Conservation (phyloP, 1,140 invertebrate genomes). For the Drosophila repletoides region DNA sequence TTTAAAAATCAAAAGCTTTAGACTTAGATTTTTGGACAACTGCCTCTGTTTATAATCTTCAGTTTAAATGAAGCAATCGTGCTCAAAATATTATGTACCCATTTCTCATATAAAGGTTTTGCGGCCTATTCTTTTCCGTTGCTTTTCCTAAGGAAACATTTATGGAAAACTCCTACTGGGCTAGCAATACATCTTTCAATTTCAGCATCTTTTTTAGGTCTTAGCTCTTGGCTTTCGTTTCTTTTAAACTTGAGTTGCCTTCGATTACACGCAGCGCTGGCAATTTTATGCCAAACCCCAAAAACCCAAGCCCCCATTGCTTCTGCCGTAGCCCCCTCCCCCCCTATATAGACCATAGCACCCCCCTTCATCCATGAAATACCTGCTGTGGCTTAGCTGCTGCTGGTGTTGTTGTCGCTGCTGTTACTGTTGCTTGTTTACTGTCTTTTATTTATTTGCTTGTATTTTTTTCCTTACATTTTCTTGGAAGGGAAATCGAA, state of each 20-base stretch:
- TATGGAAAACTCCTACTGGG: no score
- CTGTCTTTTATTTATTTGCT: slow-evolving; percentile 72
- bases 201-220: slow-evolving; percentile 69
- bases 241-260: slow-evolving; percentile 63
- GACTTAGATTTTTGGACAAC: no score
- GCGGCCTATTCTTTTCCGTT: no score
- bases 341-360: no score
- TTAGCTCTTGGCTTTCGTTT: slow-evolving; percentile 75
- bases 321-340: not conserved
- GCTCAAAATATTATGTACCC: no score
- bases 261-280: slow-evolving; percentile 77
- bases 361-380: not conserved
- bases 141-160: no score
- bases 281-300: slow-evolving; percentile 68
- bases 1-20: no score
- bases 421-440: slow-evolving; percentile 56
- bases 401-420: slow-evolving; percentile 42
- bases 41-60: no score
- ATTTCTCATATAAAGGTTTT: slow-evolving; percentile 6
- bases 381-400: slow-evolving; percentile 32
- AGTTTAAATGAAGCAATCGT: no score
- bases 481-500: slow-evolving; percentile 72
- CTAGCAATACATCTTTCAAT: slow-evolving; percentile 57
- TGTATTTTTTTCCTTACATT: slow-evolving; percentile 13
- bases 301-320: slow-evolving; percentile 13